phyloP scores from a whole-genome alignment of 2,113 vertebrate species.

The Planiliza haematocheilus region DNA sequence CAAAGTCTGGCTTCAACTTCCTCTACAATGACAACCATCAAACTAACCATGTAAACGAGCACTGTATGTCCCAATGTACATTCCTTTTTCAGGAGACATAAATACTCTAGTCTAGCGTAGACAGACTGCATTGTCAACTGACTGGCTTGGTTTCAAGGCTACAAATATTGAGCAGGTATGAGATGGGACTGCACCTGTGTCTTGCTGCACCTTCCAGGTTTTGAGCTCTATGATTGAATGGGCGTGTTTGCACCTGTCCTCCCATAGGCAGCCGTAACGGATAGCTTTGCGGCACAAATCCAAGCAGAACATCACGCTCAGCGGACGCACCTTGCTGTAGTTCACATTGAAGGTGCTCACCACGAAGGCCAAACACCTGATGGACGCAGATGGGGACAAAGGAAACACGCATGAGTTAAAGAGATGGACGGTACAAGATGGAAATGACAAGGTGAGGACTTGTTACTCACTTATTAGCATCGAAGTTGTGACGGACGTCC shows the following conservation, averaged over 20 bases:
- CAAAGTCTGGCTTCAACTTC: too few relatives aligned
- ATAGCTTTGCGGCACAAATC: constrained; percentile 90
- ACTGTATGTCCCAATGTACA: too few relatives aligned
- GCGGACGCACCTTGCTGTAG: constrained; percentile 92
- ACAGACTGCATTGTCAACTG: too few relatives aligned
- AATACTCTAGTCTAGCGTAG: too few relatives aligned
- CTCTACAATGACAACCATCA: too few relatives aligned
- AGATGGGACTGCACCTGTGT: constrained; percentile 81
- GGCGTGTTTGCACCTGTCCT: constrained; percentile 89
- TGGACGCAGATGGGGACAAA: background rate
- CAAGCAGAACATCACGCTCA: constrained; percentile 87
- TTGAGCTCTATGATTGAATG: constrained; percentile 95
- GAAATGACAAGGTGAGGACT: background rate
- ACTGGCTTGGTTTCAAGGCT: too few relatives aligned
- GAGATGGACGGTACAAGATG: background rate
- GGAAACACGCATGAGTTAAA: background rate
- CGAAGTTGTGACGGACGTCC: constrained; percentile 88
- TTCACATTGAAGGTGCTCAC: constrained; percentile 86
- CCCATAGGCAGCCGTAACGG: constrained; percentile 87
- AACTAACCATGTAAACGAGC: too few relatives aligned
- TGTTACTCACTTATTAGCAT: constrained; percentile 91
- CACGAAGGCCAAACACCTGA: constrained; percentile 94
- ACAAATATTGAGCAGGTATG: too few relatives aligned
- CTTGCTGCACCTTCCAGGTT: constrained; percentile 92
- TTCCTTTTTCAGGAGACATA: too few relatives aligned